phyloP scores from a whole-genome alignment of 2,797 vertebrate species.

The Borostomias antarcticus region DNA sequence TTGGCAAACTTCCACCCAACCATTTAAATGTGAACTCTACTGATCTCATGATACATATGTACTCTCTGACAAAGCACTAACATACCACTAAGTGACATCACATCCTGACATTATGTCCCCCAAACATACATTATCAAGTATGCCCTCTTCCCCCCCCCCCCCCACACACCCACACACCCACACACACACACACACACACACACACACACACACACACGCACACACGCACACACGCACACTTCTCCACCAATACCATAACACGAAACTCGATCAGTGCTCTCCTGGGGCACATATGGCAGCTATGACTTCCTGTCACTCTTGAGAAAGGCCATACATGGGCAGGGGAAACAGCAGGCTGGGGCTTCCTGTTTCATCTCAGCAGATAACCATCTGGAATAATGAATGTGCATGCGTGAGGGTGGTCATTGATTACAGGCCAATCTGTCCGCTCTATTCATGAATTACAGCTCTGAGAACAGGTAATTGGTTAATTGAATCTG shows the following conservation, averaged over 20 bases:
- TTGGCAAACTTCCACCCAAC: constrained; percentile 48
- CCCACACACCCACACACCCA: too few relatives aligned
- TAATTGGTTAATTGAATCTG: constrained; percentile 55
- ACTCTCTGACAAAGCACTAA: constrained; percentile 21
- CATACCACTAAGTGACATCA: constrained; percentile 37
- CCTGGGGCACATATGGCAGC: constrained; percentile 35
- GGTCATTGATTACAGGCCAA: constrained; percentile 36
- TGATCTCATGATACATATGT: constrained; percentile 14
- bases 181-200: too few relatives aligned
- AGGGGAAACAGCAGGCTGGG: neutral
- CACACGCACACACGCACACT: too few relatives aligned
- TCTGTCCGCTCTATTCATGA: constrained; percentile 46
- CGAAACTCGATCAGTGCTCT: constrained; percentile 28
- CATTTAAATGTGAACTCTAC: constrained; percentile 15
- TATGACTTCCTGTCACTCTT: constrained; percentile 32
- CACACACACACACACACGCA: too few relatives aligned
- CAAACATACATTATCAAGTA: neutral
- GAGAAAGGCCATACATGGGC: constrained; percentile 34
- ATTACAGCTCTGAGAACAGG: constrained; percentile 38
- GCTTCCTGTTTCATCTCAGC: constrained; percentile 17
- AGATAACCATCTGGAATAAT: constrained; percentile 18
- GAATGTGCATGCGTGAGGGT: constrained; percentile 7
- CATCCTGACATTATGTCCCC: constrained; percentile 15
- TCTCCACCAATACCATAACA: constrained; percentile 20
- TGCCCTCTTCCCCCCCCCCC: constrained; percentile 1